Base-by-base conservation (phyloP, 1,140 invertebrate genomes). In the Mylabris phalerata region DNA sequence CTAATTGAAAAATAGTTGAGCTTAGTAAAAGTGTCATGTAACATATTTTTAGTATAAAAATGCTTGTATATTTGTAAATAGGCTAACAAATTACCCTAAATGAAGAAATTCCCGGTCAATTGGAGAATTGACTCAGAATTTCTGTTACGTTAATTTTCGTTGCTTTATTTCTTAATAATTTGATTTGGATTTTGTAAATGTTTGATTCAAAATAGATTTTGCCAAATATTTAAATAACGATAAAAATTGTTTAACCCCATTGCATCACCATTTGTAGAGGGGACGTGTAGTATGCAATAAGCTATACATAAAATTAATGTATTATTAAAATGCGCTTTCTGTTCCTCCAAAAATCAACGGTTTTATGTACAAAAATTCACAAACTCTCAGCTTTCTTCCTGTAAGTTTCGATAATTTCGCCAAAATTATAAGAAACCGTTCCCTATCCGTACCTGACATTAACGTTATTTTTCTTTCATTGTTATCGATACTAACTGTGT, bases 11-110 rank as follows among this genome's bases (percentile, higher is more conserved):
- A 60, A 62, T 56, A 60, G 42, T 59, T 59, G 62, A 65, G 64
- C 65, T 64, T 55, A 55, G 44, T 39, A 63, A 69, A 54, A 66
- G 65, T 71, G 69, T 69, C 67, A 69, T 60, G 70, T 71, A 66
- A 71, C 66, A 71, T 71, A 71, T 68, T 67, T 32, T 54, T 67
- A 71, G 63, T 59, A 63, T 59, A 60, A 60, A 59, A 60, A 58
- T 61, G 68, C 67, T 70, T 71, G 70, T 71, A 71, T 64, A 71
- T 71, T 71, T 71, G 70, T 71, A 71, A 60, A 71, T 71, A 71
- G 55, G 63, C 67, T 65, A 66, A 68, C 58, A 61, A 62, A 55
- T 55, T 57, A 50, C 48, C 47, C 55, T 43, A 42, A 48, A 40
- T 38, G 45, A 24, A 49, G 27, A 32, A 38, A 56, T 40, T 42